Conservation (phyloP, 2,113 vertebrate genomes). For the Phalacrocorax brasilianus region DNA sequence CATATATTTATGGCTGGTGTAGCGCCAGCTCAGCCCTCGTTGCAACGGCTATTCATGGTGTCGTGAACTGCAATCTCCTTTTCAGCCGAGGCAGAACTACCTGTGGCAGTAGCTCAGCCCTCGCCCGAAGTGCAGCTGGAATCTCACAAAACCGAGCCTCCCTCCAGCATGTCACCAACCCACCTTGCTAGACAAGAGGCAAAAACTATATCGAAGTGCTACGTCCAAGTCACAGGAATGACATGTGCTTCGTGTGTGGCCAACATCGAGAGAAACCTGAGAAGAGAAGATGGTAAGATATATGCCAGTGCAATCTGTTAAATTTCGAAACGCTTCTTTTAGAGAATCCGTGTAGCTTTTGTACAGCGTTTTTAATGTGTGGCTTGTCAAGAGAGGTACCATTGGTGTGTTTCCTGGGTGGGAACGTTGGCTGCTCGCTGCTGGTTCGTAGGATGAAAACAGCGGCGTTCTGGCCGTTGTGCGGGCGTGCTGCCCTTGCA, state of each 20-base stretch:
- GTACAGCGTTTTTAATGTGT: neutral
- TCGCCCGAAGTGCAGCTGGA: constrained; percentile 31
- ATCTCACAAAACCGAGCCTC: neutral
- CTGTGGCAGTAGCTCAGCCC: constrained; percentile 36
- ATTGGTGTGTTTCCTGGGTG: neutral
- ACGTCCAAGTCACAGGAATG: constrained; percentile 94
- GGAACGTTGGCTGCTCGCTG: neutral
- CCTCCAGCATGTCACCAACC: neutral
- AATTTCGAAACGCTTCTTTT: neutral
- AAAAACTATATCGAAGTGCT: constrained; percentile 85
- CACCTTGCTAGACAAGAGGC: constrained; percentile 36
- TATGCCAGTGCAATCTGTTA: neutral
- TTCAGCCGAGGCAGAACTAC: constrained; percentile 33
- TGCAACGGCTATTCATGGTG: neutral
- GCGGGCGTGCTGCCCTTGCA: rapidly evolving
- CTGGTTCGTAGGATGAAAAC: neutral
- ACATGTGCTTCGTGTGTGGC: constrained; percentile 96
- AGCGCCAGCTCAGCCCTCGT: neutral
- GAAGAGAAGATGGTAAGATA: constrained; percentile 86
- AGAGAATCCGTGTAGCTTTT: neutral
- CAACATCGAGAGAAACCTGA: constrained; percentile 96
- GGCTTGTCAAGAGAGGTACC: neutral
- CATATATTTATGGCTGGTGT: neutral
- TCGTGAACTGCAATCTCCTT: neutral
- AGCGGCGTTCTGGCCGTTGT: neutral